Percentiles rank a stretch among this genome's conserved stretches.
Evolutionary conservation across 1,140 invertebrate genomes (phyloP).

Genomic region (Planococcus citri): DNA sequence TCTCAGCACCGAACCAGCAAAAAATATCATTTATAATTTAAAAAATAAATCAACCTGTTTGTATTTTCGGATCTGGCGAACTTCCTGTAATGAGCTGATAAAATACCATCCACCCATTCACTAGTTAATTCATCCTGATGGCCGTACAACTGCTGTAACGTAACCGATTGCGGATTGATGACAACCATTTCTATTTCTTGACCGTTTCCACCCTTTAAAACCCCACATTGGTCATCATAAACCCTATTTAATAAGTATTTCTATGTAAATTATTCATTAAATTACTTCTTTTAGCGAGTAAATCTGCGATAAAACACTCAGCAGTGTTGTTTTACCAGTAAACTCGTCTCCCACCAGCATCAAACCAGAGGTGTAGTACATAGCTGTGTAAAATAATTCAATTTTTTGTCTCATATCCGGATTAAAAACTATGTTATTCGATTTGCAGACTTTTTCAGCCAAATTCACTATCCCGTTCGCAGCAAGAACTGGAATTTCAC

Average conservation of each 20-base stretch:
- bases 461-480: background rate
- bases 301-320: slow-evolving; percentile 53
- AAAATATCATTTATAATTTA: too few species aligned
- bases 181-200: slow-evolving; percentile 75
- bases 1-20: too few species aligned
- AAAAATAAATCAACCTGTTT: too few species aligned
- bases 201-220: slow-evolving; percentile 36
- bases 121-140: slow-evolving; percentile 89
- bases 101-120: slow-evolving; percentile 86
- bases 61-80: slow-evolving; percentile 70
- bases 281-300: too few species aligned
- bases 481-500: too few species aligned
- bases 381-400: background rate
- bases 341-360: slow-evolving; percentile 69
- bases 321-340: slow-evolving; percentile 52
- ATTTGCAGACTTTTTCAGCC: background rate
- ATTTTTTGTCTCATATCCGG: background rate
- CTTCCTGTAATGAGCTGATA: slow-evolving; percentile 79
- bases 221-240: too few species aligned
- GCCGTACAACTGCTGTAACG: slow-evolving; percentile 90
- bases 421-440: background rate
- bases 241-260: too few species aligned
- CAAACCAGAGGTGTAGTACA: slow-evolving; percentile 42
- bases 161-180: slow-evolving; percentile 92
- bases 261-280: too few species aligned